Conservation (phyloP, 2,888 invertebrate species). For the Pelosia muscerda region DNA sequence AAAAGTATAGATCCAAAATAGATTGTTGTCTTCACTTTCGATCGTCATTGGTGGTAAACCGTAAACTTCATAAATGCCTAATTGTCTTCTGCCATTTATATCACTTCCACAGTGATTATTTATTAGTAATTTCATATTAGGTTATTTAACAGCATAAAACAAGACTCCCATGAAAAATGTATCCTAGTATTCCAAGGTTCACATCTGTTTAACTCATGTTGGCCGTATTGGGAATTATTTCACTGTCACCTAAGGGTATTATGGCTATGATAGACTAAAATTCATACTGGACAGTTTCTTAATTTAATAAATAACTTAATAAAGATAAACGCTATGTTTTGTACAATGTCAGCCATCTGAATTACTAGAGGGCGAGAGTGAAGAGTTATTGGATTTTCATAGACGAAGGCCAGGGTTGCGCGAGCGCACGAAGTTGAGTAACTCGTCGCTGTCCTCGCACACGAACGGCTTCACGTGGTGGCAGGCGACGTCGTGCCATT, state of each 20-base stretch:
- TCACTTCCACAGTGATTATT: neutral
- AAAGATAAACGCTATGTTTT: conserved; percentile 77
- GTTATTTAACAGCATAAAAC: neutral
- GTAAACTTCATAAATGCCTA: neutral
- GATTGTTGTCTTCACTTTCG: neutral
- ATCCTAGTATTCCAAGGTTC: neutral
- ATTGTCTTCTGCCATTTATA: neutral
- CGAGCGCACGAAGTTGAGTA: conserved; percentile 95
- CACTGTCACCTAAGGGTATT: conserved; percentile 35
- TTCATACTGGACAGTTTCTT: conserved; percentile 47
- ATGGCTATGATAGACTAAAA: conserved; percentile 51
- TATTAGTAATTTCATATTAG: neutral
- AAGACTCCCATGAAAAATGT: neutral
- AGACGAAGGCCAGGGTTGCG: conserved; percentile 95
- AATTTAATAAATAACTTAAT: conserved; percentile 83
- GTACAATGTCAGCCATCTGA: conserved; percentile 82
- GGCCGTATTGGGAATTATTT: conserved; percentile 26
- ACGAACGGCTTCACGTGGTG: conserved; percentile 95
- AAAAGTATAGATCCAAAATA: neutral
- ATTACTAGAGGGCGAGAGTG: conserved; percentile 63
- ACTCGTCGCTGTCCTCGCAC: conserved; percentile 96
- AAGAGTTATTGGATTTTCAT: conserved; percentile 68
- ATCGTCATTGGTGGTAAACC: neutral
- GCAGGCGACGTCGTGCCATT: conserved; percentile 96
- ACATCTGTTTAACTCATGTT: neutral